phyloP scores from a whole-genome alignment of 2,888 invertebrate genomes.

The Craniophora ligustri region DNA sequence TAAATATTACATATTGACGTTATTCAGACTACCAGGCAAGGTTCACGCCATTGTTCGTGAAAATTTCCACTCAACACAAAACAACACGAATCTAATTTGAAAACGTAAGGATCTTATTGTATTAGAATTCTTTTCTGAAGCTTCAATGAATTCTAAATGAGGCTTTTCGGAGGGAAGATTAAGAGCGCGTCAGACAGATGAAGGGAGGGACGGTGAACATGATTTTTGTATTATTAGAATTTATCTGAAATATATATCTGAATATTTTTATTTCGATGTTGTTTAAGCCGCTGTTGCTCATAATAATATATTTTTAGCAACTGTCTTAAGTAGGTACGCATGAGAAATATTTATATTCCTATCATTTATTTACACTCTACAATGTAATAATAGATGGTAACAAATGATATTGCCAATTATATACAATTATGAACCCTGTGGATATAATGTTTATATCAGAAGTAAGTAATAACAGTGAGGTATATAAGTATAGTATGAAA shows the following conservation, averaged over 20 bases:
- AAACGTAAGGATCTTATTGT: slow-evolving; percentile 7
- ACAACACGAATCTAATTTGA: slow-evolving; percentile 1
- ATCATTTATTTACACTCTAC: too few species aligned
- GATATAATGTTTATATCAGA: too few species aligned
- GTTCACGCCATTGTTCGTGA: slow-evolving; percentile 10
- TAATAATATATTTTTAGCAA: too few species aligned
- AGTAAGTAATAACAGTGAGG: too few species aligned
- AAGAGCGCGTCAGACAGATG: neutral
- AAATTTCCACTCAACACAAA: neutral
- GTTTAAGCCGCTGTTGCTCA: too few species aligned
- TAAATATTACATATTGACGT: slow-evolving; percentile 14
- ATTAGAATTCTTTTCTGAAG: slow-evolving; percentile 15
- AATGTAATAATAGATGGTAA: too few species aligned
- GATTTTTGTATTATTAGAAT: neutral
- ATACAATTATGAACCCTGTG: too few species aligned
- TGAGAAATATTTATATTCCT: too few species aligned
- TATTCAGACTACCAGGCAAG: neutral
- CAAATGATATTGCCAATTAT: too few species aligned
- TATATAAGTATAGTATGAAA: too few species aligned
- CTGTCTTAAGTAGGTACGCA: too few species aligned
- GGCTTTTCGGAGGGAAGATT: slow-evolving; percentile 6
- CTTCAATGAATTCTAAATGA: slow-evolving; percentile 27
- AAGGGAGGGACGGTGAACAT: neutral
- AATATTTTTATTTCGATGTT: too few species aligned
- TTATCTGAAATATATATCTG: neutral